Conservation (phyloP, 2,113 vertebrate genomes). For the Cryptotis parvus region DNA sequence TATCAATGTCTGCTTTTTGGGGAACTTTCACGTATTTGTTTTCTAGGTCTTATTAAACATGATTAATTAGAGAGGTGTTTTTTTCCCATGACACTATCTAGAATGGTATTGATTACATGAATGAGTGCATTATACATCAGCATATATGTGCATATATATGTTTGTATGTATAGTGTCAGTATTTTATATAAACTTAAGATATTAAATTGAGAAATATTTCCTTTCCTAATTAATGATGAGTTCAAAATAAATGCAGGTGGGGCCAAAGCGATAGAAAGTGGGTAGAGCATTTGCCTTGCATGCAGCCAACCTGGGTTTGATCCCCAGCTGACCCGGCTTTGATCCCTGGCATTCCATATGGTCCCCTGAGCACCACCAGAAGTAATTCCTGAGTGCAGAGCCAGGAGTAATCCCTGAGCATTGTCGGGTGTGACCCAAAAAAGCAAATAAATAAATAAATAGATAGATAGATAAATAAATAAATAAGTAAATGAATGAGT, state of each 20-base stretch:
- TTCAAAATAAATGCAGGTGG: constrained; percentile 35
- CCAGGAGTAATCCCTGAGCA: no score
- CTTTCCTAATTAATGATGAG: background rate
- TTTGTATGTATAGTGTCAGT: background rate
- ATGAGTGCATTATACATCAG: background rate
- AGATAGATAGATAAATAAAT: no score
- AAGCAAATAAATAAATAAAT: no score
- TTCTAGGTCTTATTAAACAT: background rate
- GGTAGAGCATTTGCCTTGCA: no score
- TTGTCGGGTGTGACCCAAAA: no score
- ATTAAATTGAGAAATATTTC: background rate
- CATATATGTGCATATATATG: background rate
- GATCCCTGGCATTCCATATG: no score
- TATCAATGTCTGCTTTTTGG: background rate
- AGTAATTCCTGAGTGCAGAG: no score
- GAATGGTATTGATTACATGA: background rate
- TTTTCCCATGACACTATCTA: background rate
- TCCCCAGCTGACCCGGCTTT: no score
- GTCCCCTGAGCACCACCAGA: no score
- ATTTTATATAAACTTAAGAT: constrained; percentile 11
- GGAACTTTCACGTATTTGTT: background rate
- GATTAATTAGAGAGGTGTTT: background rate
- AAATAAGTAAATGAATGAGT: no score
- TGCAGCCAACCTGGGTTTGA: no score
- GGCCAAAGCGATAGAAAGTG: no score